Base-by-base conservation (phyloP, 2,888 invertebrate genomes). In the Atethmia centrago region DNA sequence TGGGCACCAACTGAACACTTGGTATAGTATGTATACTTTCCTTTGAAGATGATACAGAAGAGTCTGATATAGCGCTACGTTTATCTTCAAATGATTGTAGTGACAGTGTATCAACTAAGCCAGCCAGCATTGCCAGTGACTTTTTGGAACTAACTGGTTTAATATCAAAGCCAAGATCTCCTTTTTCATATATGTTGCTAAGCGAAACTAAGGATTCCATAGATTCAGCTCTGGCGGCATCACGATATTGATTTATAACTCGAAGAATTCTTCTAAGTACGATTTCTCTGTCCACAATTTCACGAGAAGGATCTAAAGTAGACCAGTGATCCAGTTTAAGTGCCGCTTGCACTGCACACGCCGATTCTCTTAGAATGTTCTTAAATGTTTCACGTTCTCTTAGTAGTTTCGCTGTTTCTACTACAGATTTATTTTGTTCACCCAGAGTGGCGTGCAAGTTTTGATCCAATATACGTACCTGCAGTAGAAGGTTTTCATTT, bases 111-210 rank as follows among this genome's bases (percentile, higher is more conserved):
- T 19, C 21, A 16, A 49, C 14, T n/a, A 61, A 14, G 12, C n/a
- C 56, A 31, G 9, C 40, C 2, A 21, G 3, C 5, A 53, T 58
- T 16, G 7, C 8, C 10, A 51, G 45, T 0, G 75, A 64, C 47
- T 62, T 82, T 53, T 16, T 76, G 14, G 55, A 31, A 4, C 31
- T 2, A 36, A 28, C 47, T 16, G 90, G 82, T 85, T 97, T 97
- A 0, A 97, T 97, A 79, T 97, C 94, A 83, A 98, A 97, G 8
- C 97, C 98, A 76, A 97, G 96, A 90, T 97, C 97, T 19, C 98
- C 98, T 80, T 97, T 96, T 59, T 96, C 94, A 87, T 98, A 98
- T 16, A 97, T 93, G 25, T 96, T 96, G 1, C 93, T 94, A 28
- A 97, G 87, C 0, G 97, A 97, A 36, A 96, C 94, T 58, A 95